Evolutionary conservation across 2,797 vertebrate genomes (phyloP), one percentile per base, ranked within the genome.

Genomic region (Hippocampus kuda): DNA sequence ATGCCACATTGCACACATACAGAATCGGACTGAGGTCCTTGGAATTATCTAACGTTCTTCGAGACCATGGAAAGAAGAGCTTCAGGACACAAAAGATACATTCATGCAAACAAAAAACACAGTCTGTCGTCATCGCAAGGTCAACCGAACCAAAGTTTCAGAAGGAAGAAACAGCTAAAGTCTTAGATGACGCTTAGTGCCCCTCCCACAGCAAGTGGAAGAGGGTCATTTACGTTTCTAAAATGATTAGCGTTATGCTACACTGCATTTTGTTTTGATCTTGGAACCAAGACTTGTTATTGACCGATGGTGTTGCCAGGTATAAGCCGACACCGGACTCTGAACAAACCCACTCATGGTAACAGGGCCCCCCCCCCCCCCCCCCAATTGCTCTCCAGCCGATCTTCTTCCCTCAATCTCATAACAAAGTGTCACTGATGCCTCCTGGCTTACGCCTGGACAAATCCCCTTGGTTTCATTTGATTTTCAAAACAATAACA

Each of bases 391-490:
- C n/a, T 27, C 46, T 66, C 65, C 48, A 66, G 65, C 65, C 51
- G 48, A 53, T 66, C 42, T 34, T 38, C 49, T 38, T 34, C 13
- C 26, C 27, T 8, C 65, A 41, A 54, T 67, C 70, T 77, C 76
- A 79, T 66, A 82, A 80, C 75, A 81, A 71, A 72, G 61, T 70
- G 74, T 71, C 69, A 83, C 67, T 46, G 65, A 77, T 62, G 72
- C 77, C 38, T 13, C 65, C 73, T 67, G 42, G 1, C 48, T 66
- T 69, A 48, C 7, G 60, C 59, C 73, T 74, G 75, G 72, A 68
- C 63, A 73, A 84, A 83, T 7, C 81, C 3, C 70, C 54, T 72
- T 56, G 69, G 30, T 54, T 16, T 1, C 57, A 49, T 0, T 69
- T 26, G 59, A 74, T 70, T 38, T 74, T 65, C 64, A 75, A 65